phyloP scores from a whole-genome alignment of 2,113 vertebrate species.

The Platycercus adscitus region DNA sequence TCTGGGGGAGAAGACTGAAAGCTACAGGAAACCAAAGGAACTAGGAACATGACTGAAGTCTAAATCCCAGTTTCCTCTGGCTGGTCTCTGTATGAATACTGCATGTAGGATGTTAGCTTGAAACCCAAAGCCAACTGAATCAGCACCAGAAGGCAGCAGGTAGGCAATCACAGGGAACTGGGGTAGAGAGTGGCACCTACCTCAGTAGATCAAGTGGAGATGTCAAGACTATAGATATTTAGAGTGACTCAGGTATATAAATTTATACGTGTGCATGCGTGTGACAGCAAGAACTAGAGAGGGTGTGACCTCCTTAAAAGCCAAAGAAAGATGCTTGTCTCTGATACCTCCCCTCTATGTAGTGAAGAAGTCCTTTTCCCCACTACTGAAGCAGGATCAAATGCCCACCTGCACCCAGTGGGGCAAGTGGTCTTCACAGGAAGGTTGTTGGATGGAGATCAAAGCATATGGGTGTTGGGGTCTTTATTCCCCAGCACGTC shows the following conservation, averaged over 20 bases:
- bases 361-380: not conserved
- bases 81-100: not conserved
- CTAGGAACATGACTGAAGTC: not conserved
- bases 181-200: not conserved
- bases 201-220: not conserved
- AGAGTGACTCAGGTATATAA: not conserved
- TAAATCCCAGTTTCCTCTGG: slow-evolving; percentile 8
- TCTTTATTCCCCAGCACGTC: not conserved
- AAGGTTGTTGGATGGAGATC: not conserved
- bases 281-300: not conserved
- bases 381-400: not conserved
- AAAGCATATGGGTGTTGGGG: accelerated
- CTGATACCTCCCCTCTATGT: not conserved
- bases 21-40: not conserved
- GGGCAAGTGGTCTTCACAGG: not conserved
- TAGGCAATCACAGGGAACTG: not conserved
- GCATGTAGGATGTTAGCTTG: not conserved
- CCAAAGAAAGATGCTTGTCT: not conserved
- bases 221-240: accelerated
- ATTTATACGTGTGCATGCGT: accelerated
- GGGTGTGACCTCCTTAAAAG: not conserved
- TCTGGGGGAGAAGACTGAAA: not conserved
- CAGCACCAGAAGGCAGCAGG: not conserved
- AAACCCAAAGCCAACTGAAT: not conserved
- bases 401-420: not conserved